Conservation (phyloP, 2,113 vertebrate species). For the Malurus cyaneus region DNA sequence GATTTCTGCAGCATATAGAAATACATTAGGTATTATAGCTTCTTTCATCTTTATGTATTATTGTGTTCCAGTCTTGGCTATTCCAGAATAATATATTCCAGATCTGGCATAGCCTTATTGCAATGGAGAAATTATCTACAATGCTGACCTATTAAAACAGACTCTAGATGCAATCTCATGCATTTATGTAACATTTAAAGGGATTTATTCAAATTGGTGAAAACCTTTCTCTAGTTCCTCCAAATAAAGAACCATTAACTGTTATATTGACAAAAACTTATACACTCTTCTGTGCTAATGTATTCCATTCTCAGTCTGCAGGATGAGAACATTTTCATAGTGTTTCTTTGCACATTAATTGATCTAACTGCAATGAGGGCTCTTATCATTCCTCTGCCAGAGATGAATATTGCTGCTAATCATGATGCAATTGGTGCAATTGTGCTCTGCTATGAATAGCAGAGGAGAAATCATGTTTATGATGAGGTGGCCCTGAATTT, state of each 20-base stretch:
- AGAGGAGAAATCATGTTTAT: neutral
- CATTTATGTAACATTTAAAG: constrained; percentile 31
- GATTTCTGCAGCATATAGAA: neutral
- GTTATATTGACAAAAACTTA: constrained; percentile 37
- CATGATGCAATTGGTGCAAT: neutral
- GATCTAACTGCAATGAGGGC: neutral
- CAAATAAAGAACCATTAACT: constrained; percentile 11
- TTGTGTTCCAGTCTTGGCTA: neutral
- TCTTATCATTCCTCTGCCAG: neutral
- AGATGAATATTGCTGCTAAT: constrained; percentile 21
- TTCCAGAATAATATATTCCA: constrained; percentile 24
- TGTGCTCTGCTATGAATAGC: neutral
- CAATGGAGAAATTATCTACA: neutral
- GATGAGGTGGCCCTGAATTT: neutral
- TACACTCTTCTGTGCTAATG: neutral
- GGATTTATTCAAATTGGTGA: constrained; percentile 27
- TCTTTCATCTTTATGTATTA: constrained; percentile 15
- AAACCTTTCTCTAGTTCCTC: neutral
- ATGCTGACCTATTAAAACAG: constrained; percentile 15
- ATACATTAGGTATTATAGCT: neutral
- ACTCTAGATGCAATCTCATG: neutral
- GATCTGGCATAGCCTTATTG: neutral
- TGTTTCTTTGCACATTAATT: constrained; percentile 48
- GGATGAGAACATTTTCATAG: constrained; percentile 7
- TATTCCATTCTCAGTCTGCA: neutral